phyloP scores from a whole-genome alignment of 2,888 invertebrate genomes.

The Melipona bicolor region DNA sequence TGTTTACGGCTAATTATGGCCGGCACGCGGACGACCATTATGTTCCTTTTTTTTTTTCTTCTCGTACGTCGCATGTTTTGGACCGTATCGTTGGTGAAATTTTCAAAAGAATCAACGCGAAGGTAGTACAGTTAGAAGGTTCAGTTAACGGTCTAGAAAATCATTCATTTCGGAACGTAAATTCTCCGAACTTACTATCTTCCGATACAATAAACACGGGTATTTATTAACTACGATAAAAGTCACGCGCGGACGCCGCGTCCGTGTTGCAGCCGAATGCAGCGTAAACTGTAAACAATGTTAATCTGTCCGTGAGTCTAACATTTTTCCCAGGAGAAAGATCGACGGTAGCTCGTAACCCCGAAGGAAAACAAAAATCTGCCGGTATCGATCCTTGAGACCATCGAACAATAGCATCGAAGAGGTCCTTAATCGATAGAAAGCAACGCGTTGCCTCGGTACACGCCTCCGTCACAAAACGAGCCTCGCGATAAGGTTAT shows the following conservation, averaged over 20 bases:
- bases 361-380: background rate
- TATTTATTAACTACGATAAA: background rate
- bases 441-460: conserved; percentile 63
- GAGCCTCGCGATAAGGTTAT: conserved; percentile 59
- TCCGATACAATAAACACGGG: background rate
- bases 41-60: background rate
- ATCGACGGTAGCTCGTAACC: background rate
- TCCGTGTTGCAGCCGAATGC: background rate
- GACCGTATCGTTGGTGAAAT: background rate
- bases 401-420: conserved; percentile 61
- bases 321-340: background rate
- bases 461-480: conserved; percentile 58
- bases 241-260: conserved; percentile 3
- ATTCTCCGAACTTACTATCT: background rate
- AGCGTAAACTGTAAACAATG: background rate
- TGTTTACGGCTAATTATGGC: conserved; percentile 66
- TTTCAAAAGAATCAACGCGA: background rate
- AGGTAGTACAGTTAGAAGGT: background rate
- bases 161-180: background rate
- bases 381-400: conserved; percentile 25
- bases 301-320: background rate
- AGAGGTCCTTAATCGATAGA: conserved; percentile 66
- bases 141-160: background rate
- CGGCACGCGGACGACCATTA: conserved; percentile 28
- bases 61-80: background rate